These are phyloP conservation scores for Allacma fusca DNA, from an alignment of 2,888 invertebrate genomes.

Conservation along the genomic window DNA sequence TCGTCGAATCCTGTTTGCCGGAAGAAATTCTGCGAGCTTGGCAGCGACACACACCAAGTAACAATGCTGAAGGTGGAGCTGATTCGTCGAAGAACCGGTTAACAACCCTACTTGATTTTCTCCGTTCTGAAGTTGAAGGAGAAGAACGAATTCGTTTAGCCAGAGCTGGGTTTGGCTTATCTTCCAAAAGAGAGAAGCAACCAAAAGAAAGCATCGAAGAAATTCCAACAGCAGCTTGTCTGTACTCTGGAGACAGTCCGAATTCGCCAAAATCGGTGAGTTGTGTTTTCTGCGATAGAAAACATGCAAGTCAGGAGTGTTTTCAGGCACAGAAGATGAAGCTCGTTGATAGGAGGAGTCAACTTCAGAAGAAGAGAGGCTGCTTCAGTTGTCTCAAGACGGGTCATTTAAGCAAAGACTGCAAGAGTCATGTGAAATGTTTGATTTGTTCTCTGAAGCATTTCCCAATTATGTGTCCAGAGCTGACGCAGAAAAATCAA, in stretches of 20 bases:
- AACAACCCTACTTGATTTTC: conserved; percentile 46
- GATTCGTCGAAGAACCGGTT: no score
- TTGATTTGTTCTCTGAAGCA: no score
- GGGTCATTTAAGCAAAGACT: no score
- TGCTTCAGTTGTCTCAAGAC: no score
- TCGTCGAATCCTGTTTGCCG: conserved; percentile 48
- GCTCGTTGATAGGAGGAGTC: not conserved
- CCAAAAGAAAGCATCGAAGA: not conserved
- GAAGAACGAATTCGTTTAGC: conserved; percentile 35
- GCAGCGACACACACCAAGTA: no score
- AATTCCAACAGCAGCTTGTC: not conserved
- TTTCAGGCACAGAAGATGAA: not conserved
- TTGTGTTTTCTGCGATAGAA: conserved; percentile 12
- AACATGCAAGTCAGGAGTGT: not conserved
- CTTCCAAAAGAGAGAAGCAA: not conserved
- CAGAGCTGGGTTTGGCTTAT: not conserved
- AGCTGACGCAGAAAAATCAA: no score
- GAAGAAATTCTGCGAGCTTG: no score
- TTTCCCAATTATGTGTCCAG: no score
- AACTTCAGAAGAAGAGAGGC: not conserved
- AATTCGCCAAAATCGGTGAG: not conserved
- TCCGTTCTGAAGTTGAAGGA: conserved; percentile 43
- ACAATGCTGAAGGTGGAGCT: no score
- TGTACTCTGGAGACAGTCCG: no score
- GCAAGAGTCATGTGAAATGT: no score